phyloP scores from a whole-genome alignment of 2,888 invertebrate species.

The Liposcelis brunnea region DNA sequence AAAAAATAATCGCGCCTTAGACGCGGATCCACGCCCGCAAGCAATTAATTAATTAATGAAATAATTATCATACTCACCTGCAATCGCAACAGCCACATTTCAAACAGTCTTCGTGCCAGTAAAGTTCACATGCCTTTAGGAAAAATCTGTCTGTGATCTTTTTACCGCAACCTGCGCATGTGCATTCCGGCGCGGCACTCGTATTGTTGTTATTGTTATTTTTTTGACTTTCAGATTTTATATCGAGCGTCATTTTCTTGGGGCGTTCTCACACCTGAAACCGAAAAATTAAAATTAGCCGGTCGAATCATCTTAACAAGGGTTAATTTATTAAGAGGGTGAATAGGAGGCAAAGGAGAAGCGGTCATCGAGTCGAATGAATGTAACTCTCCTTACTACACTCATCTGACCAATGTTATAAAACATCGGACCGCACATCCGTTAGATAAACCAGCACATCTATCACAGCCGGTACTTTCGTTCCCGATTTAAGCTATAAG shows the following conservation, averaged over 20 bases:
- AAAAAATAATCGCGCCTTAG: too few relatives aligned
- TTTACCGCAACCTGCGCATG: conserved; percentile 89
- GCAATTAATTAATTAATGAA: too few relatives aligned
- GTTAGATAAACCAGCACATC: conserved; percentile 3
- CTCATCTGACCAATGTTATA: conserved; percentile 9
- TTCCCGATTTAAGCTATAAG: not conserved
- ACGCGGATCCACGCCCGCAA: too few relatives aligned
- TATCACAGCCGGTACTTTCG: conserved; percentile 3
- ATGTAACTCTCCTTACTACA: too few relatives aligned
- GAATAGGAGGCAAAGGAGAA: not conserved
- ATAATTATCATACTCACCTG: conserved; percentile 24
- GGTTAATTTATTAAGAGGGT: too few relatives aligned
- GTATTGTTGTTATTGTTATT: conserved; percentile 19
- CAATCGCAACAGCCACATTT: conserved; percentile 88
- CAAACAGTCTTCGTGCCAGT: conserved; percentile 88
- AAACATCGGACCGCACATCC: conserved; percentile 6
- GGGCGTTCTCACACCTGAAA: conserved; percentile 16
- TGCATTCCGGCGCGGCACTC: conserved; percentile 36
- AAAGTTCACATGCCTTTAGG: conserved; percentile 71
- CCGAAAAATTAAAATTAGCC: conserved; percentile 6
- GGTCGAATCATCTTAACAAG: conserved; percentile 5
- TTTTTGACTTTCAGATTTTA: conserved; percentile 47
- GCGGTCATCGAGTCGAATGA: not conserved
- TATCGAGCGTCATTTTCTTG: conserved; percentile 61
- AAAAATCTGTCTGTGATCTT: conserved; percentile 68